Evolutionary conservation across 2,797 vertebrate species (phyloP).

Genomic region (Gymnothorax javanicus): DNA sequence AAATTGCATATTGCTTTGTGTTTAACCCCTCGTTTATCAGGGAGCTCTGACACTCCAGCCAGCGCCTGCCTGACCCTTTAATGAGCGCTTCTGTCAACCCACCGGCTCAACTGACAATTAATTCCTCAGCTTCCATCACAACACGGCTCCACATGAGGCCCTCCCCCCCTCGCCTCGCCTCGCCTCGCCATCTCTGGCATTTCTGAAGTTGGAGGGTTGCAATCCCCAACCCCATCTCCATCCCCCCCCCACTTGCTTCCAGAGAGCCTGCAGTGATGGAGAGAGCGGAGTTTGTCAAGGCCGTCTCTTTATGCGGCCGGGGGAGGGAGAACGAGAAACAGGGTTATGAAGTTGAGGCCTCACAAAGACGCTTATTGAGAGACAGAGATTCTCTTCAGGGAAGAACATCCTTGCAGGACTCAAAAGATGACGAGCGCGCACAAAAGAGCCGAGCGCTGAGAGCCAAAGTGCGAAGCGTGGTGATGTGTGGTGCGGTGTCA

Average conservation of each 20-base stretch:
- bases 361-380: slow-evolving; percentile 11
- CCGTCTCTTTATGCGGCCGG: background rate
- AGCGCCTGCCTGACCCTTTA: background rate
- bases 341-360: background rate
- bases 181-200: background rate
- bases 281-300: background rate
- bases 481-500: background rate
- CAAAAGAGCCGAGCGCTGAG: background rate
- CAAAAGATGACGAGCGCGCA: background rate
- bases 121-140: slow-evolving; percentile 20
- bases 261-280: background rate
- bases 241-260: background rate
- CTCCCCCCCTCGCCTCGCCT: background rate
- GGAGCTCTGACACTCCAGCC: slow-evolving; percentile 6
- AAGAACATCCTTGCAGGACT: background rate
- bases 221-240: background rate
- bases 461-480: background rate
- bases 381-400: slow-evolving; percentile 5
- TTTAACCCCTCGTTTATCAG: slow-evolving; percentile 19
- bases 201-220: background rate
- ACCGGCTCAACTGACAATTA: slow-evolving; percentile 24
- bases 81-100: slow-evolving; percentile 5
- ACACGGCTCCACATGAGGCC: background rate
- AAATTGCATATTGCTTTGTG: slow-evolving; percentile 2
- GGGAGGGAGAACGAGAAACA: background rate